Conservation (phyloP, 1,140 invertebrate genomes). For the Charaxes varanes region DNA sequence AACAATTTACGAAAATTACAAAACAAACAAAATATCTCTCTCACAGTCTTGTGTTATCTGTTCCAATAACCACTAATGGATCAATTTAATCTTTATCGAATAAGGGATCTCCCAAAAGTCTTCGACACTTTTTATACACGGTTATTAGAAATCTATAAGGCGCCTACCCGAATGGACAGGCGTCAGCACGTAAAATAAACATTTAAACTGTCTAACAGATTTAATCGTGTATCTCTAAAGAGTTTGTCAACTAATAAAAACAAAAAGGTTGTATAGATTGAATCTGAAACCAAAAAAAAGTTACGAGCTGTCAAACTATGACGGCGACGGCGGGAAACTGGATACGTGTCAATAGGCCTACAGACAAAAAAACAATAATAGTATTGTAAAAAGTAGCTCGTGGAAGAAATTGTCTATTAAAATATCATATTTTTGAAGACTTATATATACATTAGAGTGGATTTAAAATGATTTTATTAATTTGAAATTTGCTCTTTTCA, state of each 20-base stretch:
- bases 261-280: slow-evolving; percentile 44
- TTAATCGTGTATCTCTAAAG: slow-evolving; percentile 16
- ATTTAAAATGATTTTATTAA: too few relatives aligned
- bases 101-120: not conserved
- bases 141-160: slow-evolving; percentile 13
- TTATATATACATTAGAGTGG: not conserved
- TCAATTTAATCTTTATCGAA: not conserved
- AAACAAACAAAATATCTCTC: too few relatives aligned
- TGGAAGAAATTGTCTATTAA: too few relatives aligned
- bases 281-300: slow-evolving; percentile 37
- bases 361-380: slow-evolving; percentile 26
- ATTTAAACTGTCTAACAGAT: slow-evolving; percentile 13
- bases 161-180: slow-evolving; percentile 13
- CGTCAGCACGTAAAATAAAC: slow-evolving; percentile 16
- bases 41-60: not conserved
- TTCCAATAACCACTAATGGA: not conserved
- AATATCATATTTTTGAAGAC: not conserved
- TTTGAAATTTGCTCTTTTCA: too few relatives aligned
- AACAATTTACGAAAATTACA: too few relatives aligned
- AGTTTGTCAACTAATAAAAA: slow-evolving; percentile 43
- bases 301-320: slow-evolving; percentile 48
- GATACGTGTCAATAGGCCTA: slow-evolving; percentile 50
- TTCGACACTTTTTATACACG: slow-evolving; percentile 1
- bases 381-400: slow-evolving; percentile 17
- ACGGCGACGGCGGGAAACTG: slow-evolving; percentile 45